Percentiles rank a stretch among this genome's conserved stretches.
Evolutionary conservation across 2,797 vertebrate species (phyloP).

Genomic region (Catamblyrhynchus diadema): DNA sequence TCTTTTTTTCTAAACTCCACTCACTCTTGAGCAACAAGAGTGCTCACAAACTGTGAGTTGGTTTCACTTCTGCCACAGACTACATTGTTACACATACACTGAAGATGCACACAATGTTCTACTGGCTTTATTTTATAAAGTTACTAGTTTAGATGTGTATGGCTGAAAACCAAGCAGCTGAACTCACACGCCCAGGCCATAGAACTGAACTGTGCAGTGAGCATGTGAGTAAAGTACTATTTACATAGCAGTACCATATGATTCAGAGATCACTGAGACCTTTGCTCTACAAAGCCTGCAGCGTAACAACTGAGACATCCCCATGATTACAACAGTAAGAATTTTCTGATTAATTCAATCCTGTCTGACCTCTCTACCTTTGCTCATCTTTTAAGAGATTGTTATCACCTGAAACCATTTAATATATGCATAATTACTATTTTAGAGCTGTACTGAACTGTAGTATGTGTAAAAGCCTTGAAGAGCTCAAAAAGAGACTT

Average conservation of each 20-base stretch:
- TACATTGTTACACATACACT: not conserved
- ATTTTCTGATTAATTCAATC: not conserved
- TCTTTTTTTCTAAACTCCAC: not conserved
- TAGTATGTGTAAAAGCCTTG: not conserved
- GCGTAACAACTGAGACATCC: not conserved
- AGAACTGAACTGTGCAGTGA: not conserved
- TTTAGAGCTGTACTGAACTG: not conserved
- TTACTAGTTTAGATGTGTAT: not conserved
- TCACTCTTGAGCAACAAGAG: not conserved
- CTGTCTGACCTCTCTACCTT: not conserved
- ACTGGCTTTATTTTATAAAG: not conserved
- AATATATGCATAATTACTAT: not conserved
- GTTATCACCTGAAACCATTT: not conserved
- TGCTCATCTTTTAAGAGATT: not conserved
- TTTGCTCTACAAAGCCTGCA: not conserved
- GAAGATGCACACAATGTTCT: not conserved
- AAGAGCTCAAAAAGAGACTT: not conserved
- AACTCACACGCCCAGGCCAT: fast-evolving
- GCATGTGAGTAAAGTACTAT: not conserved
- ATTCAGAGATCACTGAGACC: not conserved
- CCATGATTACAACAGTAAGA: not conserved
- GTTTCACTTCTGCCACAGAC: not conserved
- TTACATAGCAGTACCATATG: not conserved
- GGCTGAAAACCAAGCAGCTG: not conserved
- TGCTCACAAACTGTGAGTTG: not conserved